Evolutionary conservation across 2,113 vertebrate genomes (phyloP).

Genomic region (Chloropsis hardwickii): DNA sequence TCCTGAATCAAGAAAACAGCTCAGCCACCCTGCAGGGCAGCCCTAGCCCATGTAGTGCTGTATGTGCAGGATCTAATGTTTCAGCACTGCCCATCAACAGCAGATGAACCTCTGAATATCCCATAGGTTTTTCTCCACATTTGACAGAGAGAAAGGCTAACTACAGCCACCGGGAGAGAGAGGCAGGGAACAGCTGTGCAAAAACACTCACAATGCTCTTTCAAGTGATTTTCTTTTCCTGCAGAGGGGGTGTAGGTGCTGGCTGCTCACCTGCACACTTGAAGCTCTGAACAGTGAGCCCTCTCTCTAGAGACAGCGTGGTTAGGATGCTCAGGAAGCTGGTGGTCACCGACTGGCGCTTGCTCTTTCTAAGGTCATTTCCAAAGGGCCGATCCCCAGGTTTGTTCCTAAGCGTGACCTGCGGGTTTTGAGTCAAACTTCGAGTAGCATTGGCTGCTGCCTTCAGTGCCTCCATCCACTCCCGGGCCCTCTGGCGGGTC

Average conservation of each 20-base stretch:
- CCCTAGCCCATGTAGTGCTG: not conserved
- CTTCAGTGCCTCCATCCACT: constrained; percentile 88
- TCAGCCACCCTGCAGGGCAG: not conserved
- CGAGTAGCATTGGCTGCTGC: constrained; percentile 73
- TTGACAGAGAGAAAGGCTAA: not conserved
- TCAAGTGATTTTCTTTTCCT: not conserved
- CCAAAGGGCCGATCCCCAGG: constrained; percentile 69
- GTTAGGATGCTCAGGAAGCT: constrained; percentile 97
- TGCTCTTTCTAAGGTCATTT: constrained; percentile 72
- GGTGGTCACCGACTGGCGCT: constrained; percentile 93
- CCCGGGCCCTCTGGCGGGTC: constrained; percentile 80
- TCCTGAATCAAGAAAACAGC: not conserved
- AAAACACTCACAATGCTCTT: not conserved
- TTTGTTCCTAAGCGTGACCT: constrained; percentile 81
- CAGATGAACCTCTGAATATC: not conserved
- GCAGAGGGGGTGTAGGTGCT: not conserved
- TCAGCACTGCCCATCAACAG: not conserved
- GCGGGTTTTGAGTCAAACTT: constrained; percentile 70
- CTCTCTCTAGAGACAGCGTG: constrained; percentile 91
- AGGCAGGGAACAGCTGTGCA: not conserved
- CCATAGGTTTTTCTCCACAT: not conserved
- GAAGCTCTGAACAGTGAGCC: constrained; percentile 96
- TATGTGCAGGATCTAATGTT: not conserved
- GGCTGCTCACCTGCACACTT: constrained; percentile 89
- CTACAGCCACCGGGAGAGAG: not conserved